These are phyloP conservation scores for Bilobella aurantiaca DNA, from an alignment of 1,140 invertebrate species.

Conservation along the genomic window DNA sequence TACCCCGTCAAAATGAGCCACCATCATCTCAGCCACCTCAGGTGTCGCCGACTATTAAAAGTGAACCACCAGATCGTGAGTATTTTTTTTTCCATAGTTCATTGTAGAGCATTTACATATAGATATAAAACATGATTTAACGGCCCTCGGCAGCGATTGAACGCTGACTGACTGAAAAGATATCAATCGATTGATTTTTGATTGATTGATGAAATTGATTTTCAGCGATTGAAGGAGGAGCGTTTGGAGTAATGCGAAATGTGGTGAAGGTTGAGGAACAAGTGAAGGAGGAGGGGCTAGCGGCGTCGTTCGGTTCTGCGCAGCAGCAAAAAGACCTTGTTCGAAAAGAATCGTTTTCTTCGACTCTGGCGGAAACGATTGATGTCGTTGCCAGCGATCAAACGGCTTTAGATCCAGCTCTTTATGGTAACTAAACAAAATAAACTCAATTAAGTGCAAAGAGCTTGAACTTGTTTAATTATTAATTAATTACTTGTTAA, in stretches of 20 bases:
- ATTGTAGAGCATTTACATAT: too few species aligned
- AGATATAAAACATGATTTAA: too few species aligned
- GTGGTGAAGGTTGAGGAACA: neutral
- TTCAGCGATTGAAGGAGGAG: too few species aligned
- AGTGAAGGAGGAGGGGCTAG: neutral
- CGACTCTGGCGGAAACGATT: conserved; percentile 17
- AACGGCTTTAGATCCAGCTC: conserved; percentile 9
- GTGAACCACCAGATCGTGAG: conserved; percentile 1
- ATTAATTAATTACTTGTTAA: too few species aligned
- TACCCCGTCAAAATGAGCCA: conserved; percentile 29
- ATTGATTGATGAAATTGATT: too few species aligned
- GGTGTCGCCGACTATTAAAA: conserved; percentile 1
- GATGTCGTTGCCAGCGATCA: conserved; percentile 23
- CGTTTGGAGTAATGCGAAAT: neutral
- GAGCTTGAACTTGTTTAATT: neutral
- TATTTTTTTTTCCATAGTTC: neutral
- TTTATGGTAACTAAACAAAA: conserved; percentile 12
- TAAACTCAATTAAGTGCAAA: neutral
- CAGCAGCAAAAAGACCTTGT: neutral
- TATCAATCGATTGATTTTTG: too few species aligned
- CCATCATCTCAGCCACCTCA: conserved; percentile 31
- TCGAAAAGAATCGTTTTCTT: conserved; percentile 1
- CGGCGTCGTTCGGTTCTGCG: neutral
- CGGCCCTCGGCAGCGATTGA: too few species aligned
- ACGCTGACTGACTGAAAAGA: too few species aligned